Evolutionary conservation across 2,888 invertebrate genomes (phyloP).

Genomic region (Pristionchus exspectatus): DNA sequence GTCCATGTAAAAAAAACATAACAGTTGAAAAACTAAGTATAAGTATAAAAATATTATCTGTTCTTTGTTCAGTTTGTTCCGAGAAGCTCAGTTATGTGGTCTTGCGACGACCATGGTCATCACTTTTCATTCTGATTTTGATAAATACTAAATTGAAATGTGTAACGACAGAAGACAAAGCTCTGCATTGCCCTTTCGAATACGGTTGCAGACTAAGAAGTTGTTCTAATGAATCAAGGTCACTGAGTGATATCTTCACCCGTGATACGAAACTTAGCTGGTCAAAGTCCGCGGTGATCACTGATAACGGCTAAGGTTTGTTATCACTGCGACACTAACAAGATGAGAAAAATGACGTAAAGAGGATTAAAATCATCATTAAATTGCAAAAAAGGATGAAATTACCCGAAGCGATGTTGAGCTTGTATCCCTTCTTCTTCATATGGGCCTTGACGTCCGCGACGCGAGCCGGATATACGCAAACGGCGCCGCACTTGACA

Average conservation of each 20-base stretch:
- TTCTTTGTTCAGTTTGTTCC: too few species aligned
- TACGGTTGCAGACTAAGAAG: too few species aligned
- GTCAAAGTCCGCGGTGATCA: background rate
- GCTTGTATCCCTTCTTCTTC: constrained; percentile 56
- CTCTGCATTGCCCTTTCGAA: background rate
- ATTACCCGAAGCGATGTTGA: constrained; percentile 69
- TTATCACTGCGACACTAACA: background rate
- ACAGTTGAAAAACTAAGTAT: too few species aligned
- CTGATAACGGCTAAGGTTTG: background rate
- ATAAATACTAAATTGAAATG: too few species aligned
- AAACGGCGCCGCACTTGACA: constrained; percentile 90
- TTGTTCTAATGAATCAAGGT: background rate
- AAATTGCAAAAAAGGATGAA: background rate
- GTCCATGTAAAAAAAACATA: too few species aligned
- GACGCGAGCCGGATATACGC: constrained; percentile 93
- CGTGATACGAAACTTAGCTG: background rate
- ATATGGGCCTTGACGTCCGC: constrained; percentile 81
- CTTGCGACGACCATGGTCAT: too few species aligned
- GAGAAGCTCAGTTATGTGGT: too few species aligned
- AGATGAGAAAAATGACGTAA: background rate
- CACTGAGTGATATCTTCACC: too few species aligned
- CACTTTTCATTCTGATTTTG: too few species aligned
- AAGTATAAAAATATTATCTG: too few species aligned
- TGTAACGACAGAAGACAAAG: background rate
- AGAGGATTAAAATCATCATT: background rate